phyloP scores from a whole-genome alignment of 2,888 invertebrate genomes.

The Caenorhabditis japonica region DNA sequence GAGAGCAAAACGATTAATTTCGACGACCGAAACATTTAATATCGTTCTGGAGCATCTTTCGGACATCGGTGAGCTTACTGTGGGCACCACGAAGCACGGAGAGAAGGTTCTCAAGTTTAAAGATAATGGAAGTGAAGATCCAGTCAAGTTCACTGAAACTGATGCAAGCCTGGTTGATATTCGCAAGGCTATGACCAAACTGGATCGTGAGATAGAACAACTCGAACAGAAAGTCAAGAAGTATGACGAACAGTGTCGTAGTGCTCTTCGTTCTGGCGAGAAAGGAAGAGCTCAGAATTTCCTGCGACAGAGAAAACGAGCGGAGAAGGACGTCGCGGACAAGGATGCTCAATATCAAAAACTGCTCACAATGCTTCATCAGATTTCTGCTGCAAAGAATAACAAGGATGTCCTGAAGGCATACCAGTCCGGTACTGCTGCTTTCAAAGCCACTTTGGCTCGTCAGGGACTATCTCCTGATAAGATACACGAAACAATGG shows the following conservation, averaged over 20 bases:
- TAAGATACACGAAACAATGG: conserved; percentile 75
- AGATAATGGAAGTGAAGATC: conserved; percentile 61
- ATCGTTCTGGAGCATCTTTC: conserved; percentile 60
- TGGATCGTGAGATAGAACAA: conserved; percentile 70
- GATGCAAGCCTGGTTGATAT: conserved; percentile 74
- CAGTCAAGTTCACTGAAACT: conserved; percentile 70
- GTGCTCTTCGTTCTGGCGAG: conserved; percentile 63
- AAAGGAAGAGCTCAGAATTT: conserved; percentile 63
- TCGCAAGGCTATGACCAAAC: conserved; percentile 63
- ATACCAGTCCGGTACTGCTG: conserved; percentile 69
- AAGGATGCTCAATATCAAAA: conserved; percentile 73
- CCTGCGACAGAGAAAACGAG: conserved; percentile 67
- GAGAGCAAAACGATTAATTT: conserved; percentile 11
- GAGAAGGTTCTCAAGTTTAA: conserved; percentile 75
- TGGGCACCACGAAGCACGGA: conserved; percentile 65
- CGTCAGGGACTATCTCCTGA: conserved; percentile 73
- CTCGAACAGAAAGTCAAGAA: conserved; percentile 67
- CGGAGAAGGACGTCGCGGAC: conserved; percentile 71
- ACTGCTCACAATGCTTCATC: conserved; percentile 70
- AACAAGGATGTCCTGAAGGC: conserved; percentile 73
- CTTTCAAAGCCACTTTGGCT: conserved; percentile 71
- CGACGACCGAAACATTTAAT: conserved; percentile 61
- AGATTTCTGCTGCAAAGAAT: conserved; percentile 70
- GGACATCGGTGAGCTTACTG: conserved; percentile 60
- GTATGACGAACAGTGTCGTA: conserved; percentile 66